Evolutionary conservation across 2,797 vertebrate genomes (phyloP), one percentile per base, ranked within the genome.

Genomic region (Eulemur mongoz): DNA sequence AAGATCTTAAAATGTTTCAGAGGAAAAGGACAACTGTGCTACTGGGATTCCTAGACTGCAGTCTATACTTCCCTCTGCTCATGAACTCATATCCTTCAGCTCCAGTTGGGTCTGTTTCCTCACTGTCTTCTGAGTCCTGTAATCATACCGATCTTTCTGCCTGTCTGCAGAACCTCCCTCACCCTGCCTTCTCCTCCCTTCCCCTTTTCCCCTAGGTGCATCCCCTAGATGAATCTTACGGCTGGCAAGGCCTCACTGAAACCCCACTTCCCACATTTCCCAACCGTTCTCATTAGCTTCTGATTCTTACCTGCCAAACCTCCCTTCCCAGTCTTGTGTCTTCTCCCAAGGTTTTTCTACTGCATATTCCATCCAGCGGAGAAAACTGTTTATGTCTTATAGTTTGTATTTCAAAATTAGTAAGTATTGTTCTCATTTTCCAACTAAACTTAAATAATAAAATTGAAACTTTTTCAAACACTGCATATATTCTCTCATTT

Each of bases 331-430:
- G 27, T 52, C 59, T 80, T 25, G 7, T 35, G 35, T 14, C 35
- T 75, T 80, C 54, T 85, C 23, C 27, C 38, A 54, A 83, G 40
- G 17, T 14, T 91, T 72, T 67, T 83, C 38, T n/a, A 54, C 5
- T 35, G 45, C 7, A n/a, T 27, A 90, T 30, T 30, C 20, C 27
- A 50, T 38, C 50, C 40, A 11, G 59, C 18, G 13, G 73, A 57
- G 30, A 86, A 5, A 78, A 61, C 1, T 5, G 43, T 30, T 88
- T 84, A 93, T 7, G 70, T 86, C 50, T 27, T 57, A 67, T 0
- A 75, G 40, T 83, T 93, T 75, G 20, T 43, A 88, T 67, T 78
- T 85, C 40, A 88, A 72, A 94, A 72, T 89, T 52, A 96, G 54
- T 61, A 92, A 72, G 22, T 23, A 69, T 7, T 72, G 17, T 40